Evolutionary conservation across 1,140 invertebrate species (phyloP).

Genomic region (Notospermus geniculatus): DNA sequence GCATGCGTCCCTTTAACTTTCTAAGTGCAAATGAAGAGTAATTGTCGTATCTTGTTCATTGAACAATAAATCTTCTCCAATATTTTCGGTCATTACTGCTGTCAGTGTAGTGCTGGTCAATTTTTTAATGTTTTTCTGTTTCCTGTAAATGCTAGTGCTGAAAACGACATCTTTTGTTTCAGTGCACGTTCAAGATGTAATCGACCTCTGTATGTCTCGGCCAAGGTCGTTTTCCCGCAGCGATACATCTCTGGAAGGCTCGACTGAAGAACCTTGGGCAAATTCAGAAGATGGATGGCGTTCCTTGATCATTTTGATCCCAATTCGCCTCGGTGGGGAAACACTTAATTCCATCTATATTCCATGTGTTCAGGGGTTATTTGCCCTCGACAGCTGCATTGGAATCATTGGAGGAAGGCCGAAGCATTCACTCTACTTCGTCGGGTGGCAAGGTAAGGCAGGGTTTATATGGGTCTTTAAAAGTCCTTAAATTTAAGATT

Average conservation of each 20-base stretch:
- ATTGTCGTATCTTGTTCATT: too few relatives aligned
- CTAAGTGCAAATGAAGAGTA: too few relatives aligned
- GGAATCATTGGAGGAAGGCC: constrained; percentile 89
- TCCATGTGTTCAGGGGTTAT: constrained; percentile 72
- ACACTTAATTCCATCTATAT: constrained; percentile 80
- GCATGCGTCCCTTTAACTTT: too few relatives aligned
- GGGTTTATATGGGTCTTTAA: too few relatives aligned
- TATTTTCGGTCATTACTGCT: too few relatives aligned
- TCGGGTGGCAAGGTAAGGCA: constrained; percentile 78
- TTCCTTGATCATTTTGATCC: constrained; percentile 78
- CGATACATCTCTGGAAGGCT: background rate
- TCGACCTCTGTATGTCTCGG: constrained; percentile 47
- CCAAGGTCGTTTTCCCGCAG: constrained; percentile 1
- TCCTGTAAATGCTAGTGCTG: too few relatives aligned
- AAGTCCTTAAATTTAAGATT: too few relatives aligned
- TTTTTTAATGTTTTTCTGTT: too few relatives aligned
- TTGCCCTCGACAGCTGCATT: constrained; percentile 78
- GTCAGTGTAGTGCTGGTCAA: too few relatives aligned
- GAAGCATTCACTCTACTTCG: constrained; percentile 87
- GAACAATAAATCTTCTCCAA: too few relatives aligned
- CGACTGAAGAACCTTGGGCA: constrained; percentile 21
- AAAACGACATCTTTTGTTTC: constrained; percentile 17
- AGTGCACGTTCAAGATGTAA: constrained; percentile 58
- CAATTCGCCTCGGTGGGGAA: constrained; percentile 79
- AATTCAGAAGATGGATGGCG: constrained; percentile 60